Base-by-base conservation (phyloP, 2,113 vertebrate species). In the Rhagologus leucostigma region DNA sequence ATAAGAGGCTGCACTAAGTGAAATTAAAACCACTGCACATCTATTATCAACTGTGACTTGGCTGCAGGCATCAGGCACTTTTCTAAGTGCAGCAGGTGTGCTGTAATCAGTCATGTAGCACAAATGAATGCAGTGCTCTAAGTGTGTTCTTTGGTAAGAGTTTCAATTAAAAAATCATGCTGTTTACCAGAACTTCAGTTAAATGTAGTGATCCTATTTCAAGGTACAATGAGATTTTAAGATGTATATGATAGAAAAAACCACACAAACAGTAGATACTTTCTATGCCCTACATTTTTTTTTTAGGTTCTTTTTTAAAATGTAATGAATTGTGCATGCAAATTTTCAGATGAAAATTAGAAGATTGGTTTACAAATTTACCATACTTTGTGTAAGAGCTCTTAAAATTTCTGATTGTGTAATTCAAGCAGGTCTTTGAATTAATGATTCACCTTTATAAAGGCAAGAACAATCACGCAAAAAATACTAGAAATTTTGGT, bases 161-260 rank as follows among this genome's bases (percentile, higher is more conserved):
- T 63, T 90, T 80, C 35, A 81, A 37, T 80, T 68, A 62, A 78
- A 84, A 85, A 89, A 88, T 18, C 47, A 46, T 32, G 29, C 39
- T 63, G 29, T 41, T 93, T 85, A 91, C 33, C 24, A 65, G 76
- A 92, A 70, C 30, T 84, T 87, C n/a, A 53, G 49, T 84, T 84
- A 94, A 86, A 84, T 52, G 14, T 27, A 49, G 8, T 49, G 49
- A 26, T 71, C n/a, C 22, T 87, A 13, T 52, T 90, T 47, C 44
- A 82, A 87, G 32, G 56, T 64, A 68, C 52, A 67, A 18, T 52
- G 27, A 70, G 24, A 15, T 27, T 84, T 77, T 39, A 47, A 84
- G 19, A 60, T 13, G 7, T 21, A 27, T 0, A 0, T 21, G 21
- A n/a, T 7, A 79, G 44, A 53, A 84, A 84, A 70, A 64, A 2